Evolutionary conservation across 2,888 invertebrate genomes (phyloP), one percentile per base, ranked within the genome.

Genomic region (Beris chalybata): DNA sequence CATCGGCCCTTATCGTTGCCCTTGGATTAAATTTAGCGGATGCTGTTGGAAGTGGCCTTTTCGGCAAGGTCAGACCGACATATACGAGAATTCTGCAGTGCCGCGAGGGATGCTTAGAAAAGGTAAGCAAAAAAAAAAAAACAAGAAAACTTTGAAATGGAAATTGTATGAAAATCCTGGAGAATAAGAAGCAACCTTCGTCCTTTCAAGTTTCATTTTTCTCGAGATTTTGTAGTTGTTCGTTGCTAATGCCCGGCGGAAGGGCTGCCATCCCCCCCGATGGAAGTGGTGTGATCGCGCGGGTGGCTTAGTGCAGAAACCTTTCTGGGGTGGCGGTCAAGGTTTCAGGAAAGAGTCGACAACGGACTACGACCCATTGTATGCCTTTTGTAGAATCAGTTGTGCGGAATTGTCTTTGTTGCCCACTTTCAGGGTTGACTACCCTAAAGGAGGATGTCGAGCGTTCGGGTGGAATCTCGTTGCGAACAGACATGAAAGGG

Each of bases 71-170:
- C 56, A 54, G 30, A 12, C 55, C 55, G 56, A 54, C 48, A 29
- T 45, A 48, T 38, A 56, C 56, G 15, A 44, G 76, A 68, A 72
- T 74, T 70, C 74, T 74, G 71, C 75, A 76, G 67, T 76, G 76
- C 71, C 75, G 75, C 59, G 74, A 72, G 68, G 76, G 75, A 71
- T 76, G 76, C 73, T 72, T 76, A 67, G 75, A 75, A 70, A 75
- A 76, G 76, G 76, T 76, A 74, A 72, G 59, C 12, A 54, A 48
- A 12, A 64, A 61, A 12, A 6, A 15, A 22, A 54, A 22, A n/a
- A n/a, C 54, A 22, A 22, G 53, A 22, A 22, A 30, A 30, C 31
- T 4, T 31, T 7, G 22, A 57, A 31, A 44, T 4, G 45, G 29
- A 38, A 45, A 45, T 15, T 44, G 45, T 30, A 58, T 11, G 12